Conservation (phyloP, 2,113 vertebrate genomes). For the Brachyhypopomus occidentalis region DNA sequence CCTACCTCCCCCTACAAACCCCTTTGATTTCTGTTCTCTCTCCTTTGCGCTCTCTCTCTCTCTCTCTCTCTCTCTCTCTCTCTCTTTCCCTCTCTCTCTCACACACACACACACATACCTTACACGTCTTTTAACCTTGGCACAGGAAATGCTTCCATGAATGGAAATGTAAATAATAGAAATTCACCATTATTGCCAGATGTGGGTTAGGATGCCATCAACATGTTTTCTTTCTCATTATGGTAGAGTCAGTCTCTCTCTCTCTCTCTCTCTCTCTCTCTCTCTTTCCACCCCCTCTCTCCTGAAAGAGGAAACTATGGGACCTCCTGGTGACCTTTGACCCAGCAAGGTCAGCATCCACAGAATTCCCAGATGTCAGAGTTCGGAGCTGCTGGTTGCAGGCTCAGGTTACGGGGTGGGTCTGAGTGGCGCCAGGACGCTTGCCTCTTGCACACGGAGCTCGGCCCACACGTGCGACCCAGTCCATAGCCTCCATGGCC, state of each 20-base stretch:
- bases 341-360: conserved; percentile 79
- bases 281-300: conserved; percentile 31
- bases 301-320: conserved; percentile 82
- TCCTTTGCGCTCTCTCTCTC: background rate
- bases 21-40: conserved; percentile 28
- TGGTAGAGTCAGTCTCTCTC: background rate
- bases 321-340: conserved; percentile 78
- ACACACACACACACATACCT: conserved; percentile 40
- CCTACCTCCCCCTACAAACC: conserved; percentile 30
- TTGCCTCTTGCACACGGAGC: conserved; percentile 53
- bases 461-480: conserved; percentile 69
- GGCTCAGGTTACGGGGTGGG: conserved; percentile 78
- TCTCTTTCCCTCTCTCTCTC: conserved; percentile 4
- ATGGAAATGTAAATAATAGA: conserved; percentile 58
- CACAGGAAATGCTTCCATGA: conserved; percentile 54
- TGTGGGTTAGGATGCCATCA: conserved; percentile 51
- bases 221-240: conserved; percentile 53
- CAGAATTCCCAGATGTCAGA: conserved; percentile 87
- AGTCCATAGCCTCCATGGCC: conserved; percentile 22
- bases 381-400: conserved; percentile 77
- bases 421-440: conserved; percentile 80
- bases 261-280: conserved; percentile 2
- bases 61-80: conserved; percentile 4
- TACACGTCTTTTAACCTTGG: conserved; percentile 39
- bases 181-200: conserved; percentile 54